A percentile compares a stretch with the other conserved stretches of the same genome.
phyloP scores from a whole-genome alignment of 2,797 vertebrate species.

The Dipus sagitta region DNA sequence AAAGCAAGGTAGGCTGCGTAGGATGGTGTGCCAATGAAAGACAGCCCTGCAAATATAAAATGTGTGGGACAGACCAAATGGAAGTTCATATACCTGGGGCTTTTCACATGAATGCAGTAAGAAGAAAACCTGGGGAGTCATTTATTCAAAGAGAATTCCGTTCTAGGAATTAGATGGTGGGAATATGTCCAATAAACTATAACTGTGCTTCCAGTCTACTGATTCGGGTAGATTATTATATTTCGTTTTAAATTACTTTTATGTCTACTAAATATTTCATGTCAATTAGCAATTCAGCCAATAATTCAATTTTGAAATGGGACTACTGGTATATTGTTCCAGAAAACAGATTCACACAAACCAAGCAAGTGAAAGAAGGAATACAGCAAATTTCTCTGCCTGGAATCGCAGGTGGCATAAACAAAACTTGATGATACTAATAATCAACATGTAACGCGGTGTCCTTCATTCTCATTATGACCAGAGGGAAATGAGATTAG shows the following conservation, averaged over 20 bases:
- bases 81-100: slow-evolving; percentile 68
- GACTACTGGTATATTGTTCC: slow-evolving; percentile 80
- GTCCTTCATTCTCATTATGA: background rate
- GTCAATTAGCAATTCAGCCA: slow-evolving; percentile 90
- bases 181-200: slow-evolving; percentile 85
- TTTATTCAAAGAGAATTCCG: slow-evolving; percentile 76
- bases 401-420: background rate
- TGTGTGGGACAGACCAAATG: slow-evolving; percentile 76
- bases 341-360: slow-evolving; percentile 71
- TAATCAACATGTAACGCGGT: slow-evolving; percentile 1
- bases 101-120: slow-evolving; percentile 78
- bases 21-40: background rate
- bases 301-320: slow-evolving; percentile 87
- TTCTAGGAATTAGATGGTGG: slow-evolving; percentile 74
- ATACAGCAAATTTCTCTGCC: slow-evolving; percentile 41
- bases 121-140: slow-evolving; percentile 52
- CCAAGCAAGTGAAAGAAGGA: slow-evolving; percentile 43
- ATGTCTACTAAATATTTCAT: slow-evolving; percentile 87
- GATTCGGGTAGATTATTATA: slow-evolving; percentile 80
- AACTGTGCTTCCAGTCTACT: slow-evolving; percentile 76
- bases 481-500: background rate
- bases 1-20: background rate
- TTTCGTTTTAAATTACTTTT: slow-evolving; percentile 86
- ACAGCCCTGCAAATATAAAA: background rate
- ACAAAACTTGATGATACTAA: background rate